Percentiles rank a stretch among this genome's conserved stretches.
Evolutionary conservation across 2,888 invertebrate species (phyloP).

Genomic region (Stenurella melanura): DNA sequence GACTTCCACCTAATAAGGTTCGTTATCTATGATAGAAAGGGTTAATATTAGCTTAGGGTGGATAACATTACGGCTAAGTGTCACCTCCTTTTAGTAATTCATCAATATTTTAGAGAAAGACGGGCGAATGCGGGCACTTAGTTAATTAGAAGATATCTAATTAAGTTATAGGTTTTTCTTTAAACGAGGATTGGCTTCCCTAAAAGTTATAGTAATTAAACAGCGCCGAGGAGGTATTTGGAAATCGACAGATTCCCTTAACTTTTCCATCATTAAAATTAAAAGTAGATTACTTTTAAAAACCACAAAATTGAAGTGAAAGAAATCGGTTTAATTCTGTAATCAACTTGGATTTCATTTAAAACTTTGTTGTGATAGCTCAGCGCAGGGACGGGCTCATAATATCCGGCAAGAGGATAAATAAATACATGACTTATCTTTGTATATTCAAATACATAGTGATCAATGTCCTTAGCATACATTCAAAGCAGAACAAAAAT

Average conservation of each 20-base stretch:
- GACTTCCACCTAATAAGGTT: conserved; percentile 33
- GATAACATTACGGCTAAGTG: conserved; percentile 40
- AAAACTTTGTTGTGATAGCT: conserved; percentile 35
- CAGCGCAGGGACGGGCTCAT: neutral
- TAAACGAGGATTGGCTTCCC: conserved; percentile 66
- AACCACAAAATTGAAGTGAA: conserved; percentile 54
- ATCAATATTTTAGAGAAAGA: conserved; percentile 54
- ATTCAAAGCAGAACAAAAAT: too few species aligned
- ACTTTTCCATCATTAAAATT: conserved; percentile 56
- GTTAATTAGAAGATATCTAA: conserved; percentile 70
- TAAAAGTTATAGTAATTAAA: conserved; percentile 68
- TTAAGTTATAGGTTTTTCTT: conserved; percentile 69
- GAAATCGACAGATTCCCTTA: conserved; percentile 57
- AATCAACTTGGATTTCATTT: conserved; percentile 51
- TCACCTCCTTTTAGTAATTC: conserved; percentile 53
- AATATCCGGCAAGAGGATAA: neutral
- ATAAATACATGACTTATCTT: too few species aligned
- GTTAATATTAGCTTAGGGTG: conserved; percentile 44
- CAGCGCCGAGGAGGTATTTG: conserved; percentile 53
- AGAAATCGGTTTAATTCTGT: conserved; percentile 50
- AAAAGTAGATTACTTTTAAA: conserved; percentile 58
- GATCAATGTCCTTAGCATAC: too few species aligned
- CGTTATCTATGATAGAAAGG: conserved; percentile 42
- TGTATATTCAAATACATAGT: too few species aligned
- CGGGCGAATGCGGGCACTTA: conserved; percentile 62